These are phyloP conservation scores for Pelosia muscerda DNA, from an alignment of 2,888 invertebrate genomes.

Conservation along the genomic window DNA sequence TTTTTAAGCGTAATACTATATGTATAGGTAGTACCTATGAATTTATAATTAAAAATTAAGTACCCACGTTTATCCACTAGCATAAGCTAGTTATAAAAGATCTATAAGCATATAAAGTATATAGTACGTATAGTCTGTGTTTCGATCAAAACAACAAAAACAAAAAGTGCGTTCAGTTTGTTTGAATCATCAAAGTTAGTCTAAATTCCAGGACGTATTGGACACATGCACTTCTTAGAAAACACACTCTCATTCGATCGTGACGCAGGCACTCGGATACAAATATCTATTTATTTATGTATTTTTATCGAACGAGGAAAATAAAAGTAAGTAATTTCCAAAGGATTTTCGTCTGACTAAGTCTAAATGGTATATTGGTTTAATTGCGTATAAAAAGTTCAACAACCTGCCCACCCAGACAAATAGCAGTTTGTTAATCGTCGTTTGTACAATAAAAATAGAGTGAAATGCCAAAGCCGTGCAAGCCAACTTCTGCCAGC, in stretches of 20 bases:
- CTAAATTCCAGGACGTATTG: slow-evolving; percentile 31
- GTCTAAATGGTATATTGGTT: neutral
- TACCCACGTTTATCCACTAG: too few relatives aligned
- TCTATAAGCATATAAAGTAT: neutral
- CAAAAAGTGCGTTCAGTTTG: neutral
- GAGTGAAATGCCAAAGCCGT: too few relatives aligned
- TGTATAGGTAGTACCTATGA: too few relatives aligned
- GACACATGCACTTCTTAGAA: slow-evolving; percentile 40
- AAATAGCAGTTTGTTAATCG: too few relatives aligned
- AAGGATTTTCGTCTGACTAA: neutral
- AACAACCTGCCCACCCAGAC: too few relatives aligned
- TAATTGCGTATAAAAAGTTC: too few relatives aligned
- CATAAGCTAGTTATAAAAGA: too few relatives aligned
- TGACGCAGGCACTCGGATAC: slow-evolving; percentile 10
- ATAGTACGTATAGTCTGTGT: neutral
- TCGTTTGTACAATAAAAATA: too few relatives aligned
- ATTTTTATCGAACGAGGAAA: neutral
- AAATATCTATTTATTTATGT: slow-evolving; percentile 3
- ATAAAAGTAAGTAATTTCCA: neutral
- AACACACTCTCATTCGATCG: slow-evolving; percentile 11
- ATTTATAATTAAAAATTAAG: too few relatives aligned
- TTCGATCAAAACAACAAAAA: slow-evolving; percentile 1
- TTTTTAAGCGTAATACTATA: too few relatives aligned
- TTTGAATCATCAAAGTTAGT: slow-evolving; percentile 37
- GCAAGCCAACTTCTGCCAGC: too few relatives aligned